A percentile compares a stretch with the other conserved stretches of the same genome.
These are phyloP conservation scores for Phodopus roborovskii DNA, from an alignment of 2,113 vertebrate species.

Conservation along the genomic window DNA sequence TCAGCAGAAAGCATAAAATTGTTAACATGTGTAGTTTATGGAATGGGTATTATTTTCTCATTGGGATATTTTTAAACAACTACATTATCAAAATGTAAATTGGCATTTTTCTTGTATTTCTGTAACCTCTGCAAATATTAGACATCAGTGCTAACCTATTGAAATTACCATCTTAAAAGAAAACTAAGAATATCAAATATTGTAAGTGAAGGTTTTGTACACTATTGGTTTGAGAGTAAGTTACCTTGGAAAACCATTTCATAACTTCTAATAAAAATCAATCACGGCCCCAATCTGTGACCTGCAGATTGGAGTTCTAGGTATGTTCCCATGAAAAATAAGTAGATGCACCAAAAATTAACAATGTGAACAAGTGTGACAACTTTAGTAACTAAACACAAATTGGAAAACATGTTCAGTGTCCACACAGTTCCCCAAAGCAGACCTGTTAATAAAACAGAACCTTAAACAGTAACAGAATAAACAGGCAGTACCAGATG, in stretches of 20 bases:
- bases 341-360: neutral
- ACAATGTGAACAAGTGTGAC: neutral
- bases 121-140: neutral
- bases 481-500: neutral
- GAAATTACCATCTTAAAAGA: constrained; percentile 2
- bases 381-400: neutral
- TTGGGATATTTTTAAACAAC: neutral
- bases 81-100: neutral
- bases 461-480: neutral
- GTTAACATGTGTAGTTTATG: neutral
- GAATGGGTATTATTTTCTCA: neutral
- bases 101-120: neutral
- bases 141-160: neutral
- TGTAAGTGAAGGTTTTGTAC: neutral
- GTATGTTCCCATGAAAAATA: neutral
- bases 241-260: neutral
- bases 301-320: neutral
- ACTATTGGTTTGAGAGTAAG: neutral
- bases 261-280: neutral
- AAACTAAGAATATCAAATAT: neutral
- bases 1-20: neutral
- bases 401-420: neutral
- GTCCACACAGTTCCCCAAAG: neutral
- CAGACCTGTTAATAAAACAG: neutral
- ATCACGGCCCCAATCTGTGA: neutral